A percentile compares a stretch with the other conserved stretches of the same genome.
phyloP scores from a whole-genome alignment of 2,888 invertebrate genomes.

The Drosophila affinis region DNA sequence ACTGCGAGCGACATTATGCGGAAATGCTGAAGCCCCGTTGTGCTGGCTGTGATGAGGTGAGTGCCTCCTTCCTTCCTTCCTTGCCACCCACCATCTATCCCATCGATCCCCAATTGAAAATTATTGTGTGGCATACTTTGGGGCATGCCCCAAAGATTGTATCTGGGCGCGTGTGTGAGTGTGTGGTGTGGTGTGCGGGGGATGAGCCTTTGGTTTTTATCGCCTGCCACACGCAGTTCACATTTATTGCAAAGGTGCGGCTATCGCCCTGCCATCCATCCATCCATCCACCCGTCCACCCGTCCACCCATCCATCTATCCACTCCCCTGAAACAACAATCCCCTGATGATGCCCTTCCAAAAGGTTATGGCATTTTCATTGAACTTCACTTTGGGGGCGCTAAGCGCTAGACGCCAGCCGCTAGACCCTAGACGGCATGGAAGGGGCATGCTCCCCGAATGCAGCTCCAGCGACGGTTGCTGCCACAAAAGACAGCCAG shows the following conservation, averaged over 20 bases:
- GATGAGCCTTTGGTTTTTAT: conserved; percentile 55
- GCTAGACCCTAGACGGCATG: conserved; percentile 4
- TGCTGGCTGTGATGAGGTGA: conserved; percentile 98
- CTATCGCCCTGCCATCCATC: conserved; percentile 19
- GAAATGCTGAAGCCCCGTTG: conserved; percentile 98
- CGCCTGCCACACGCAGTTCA: conserved; percentile 66
- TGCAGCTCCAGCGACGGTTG: conserved; percentile 29
- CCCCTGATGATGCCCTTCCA: conserved; percentile 3
- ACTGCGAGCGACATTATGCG: conserved; percentile 98
- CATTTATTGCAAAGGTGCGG: conserved; percentile 68
- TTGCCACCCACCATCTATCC: background rate
- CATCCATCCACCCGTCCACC: background rate
- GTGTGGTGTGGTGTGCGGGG: conserved; percentile 22
- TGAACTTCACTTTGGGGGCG: conserved; percentile 69
- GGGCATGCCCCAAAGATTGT: conserved; percentile 32
- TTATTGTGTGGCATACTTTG: conserved; percentile 43
- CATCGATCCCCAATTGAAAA: conserved; percentile 45
- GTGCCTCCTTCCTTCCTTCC: conserved; percentile 86
- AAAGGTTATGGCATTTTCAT: conserved; percentile 64
- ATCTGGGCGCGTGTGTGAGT: conserved; percentile 35
- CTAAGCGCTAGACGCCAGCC: conserved; percentile 5
- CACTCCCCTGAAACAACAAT: background rate
- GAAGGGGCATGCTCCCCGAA: conserved; percentile 27
- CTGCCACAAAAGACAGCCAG: conserved; percentile 10
- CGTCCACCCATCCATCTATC: background rate